Conservation (phyloP, 1,140 invertebrate genomes). For the Andricus grossulariae region DNA sequence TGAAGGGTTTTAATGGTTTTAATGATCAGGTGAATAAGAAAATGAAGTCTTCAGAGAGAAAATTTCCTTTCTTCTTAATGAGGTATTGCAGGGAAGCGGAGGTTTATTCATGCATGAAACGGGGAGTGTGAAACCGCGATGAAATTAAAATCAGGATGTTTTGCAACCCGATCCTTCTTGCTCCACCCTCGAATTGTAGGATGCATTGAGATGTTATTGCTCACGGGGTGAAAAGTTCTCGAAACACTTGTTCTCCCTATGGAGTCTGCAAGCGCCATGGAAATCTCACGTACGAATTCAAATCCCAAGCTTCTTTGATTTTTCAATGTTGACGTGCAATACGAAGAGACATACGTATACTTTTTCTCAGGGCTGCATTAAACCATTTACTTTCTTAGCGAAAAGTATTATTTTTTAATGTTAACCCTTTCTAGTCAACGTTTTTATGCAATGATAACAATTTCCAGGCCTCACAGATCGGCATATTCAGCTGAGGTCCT, state of each 20-base stretch:
- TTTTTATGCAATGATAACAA: no score
- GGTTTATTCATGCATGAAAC: background rate
- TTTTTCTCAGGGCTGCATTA: no score
- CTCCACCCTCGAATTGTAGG: constrained; percentile 44
- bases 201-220: constrained; percentile 40
- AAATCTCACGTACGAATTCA: background rate
- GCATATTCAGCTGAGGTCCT: no score
- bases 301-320: background rate
- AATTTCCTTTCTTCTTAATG: background rate
- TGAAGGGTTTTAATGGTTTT: no score
- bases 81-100: background rate
- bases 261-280: background rate
- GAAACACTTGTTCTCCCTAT: constrained; percentile 7
- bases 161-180: background rate
- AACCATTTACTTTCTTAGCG: no score
- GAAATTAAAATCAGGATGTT: constrained; percentile 23
- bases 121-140: background rate
- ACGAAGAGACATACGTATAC: background rate
- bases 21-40: no score
- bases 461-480: no score
- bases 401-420: no score
- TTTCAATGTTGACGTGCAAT: background rate
- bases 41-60: no score
- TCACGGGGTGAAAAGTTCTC: background rate
- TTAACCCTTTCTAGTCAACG: no score